These are phyloP conservation scores for Esperia sulphurella DNA, from an alignment of 2,888 invertebrate genomes.

Conservation along the genomic window DNA sequence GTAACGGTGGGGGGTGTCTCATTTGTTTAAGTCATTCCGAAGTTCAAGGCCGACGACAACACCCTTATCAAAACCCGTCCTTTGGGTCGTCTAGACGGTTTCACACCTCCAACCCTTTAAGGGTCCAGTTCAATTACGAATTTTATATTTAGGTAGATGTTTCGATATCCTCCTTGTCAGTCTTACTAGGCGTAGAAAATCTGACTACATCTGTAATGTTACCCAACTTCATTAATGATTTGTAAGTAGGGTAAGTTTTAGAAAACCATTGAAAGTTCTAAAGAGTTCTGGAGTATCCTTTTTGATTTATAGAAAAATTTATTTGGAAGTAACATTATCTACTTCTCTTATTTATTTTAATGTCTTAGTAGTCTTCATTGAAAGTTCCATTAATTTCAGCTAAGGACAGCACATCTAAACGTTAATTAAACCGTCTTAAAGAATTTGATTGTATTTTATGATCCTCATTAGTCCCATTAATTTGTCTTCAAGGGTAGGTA, in stretches of 20 bases:
- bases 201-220: not conserved
- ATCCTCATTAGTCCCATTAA: not conserved
- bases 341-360: too few species aligned
- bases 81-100: slow-evolving; percentile 74
- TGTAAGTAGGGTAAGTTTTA: too few species aligned
- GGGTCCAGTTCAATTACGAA: slow-evolving; percentile 60
- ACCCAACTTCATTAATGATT: too few species aligned
- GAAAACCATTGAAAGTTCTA: too few species aligned
- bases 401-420: slow-evolving; percentile 4
- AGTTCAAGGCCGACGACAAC: slow-evolving; percentile 73
- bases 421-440: slow-evolving; percentile 7
- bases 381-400: slow-evolving; percentile 7
- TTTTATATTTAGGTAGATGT: slow-evolving; percentile 36
- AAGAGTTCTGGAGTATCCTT: too few species aligned
- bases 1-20: slow-evolving; percentile 47
- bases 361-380: not conserved
- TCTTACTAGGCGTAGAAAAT: not conserved
- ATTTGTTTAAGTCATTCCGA: slow-evolving; percentile 70
- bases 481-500: not conserved
- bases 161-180: slow-evolving; percentile 14
- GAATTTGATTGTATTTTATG: not conserved
- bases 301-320: too few species aligned
- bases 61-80: slow-evolving; percentile 73
- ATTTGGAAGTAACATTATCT: too few species aligned
- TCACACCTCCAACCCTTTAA: slow-evolving; percentile 71